phyloP scores from a whole-genome alignment of 1,140 invertebrate species.

The Drosophila simulans region DNA sequence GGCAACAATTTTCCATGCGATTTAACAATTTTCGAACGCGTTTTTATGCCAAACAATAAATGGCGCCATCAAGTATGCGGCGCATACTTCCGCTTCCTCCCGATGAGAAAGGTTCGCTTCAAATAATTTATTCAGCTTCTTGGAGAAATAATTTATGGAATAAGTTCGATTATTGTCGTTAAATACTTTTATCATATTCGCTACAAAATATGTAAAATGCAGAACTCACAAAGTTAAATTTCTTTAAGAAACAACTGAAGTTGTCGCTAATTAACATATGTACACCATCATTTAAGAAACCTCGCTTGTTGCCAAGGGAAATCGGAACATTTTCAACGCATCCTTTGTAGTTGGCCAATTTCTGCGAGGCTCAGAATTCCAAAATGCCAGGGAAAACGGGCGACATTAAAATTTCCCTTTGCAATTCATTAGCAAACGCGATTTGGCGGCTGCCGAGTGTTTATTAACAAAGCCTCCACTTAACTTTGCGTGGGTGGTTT shows the following conservation, averaged over 20 bases:
- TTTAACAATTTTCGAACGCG: conserved; percentile 30
- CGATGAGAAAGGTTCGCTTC: neutral
- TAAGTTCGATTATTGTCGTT: too few relatives aligned
- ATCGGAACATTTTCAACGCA: neutral
- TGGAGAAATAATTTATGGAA: neutral
- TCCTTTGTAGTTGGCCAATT: conserved; percentile 4
- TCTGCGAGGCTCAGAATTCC: neutral
- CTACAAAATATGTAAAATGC: too few relatives aligned
- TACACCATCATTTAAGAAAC: too few relatives aligned
- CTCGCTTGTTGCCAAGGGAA: neutral
- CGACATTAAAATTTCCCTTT: conserved; percentile 15
- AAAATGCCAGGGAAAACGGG: neutral
- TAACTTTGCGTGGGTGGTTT: conserved; percentile 14
- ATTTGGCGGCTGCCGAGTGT: conserved; percentile 12
- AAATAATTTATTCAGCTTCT: neutral
- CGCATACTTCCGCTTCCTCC: neutral
- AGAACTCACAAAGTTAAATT: too few relatives aligned
- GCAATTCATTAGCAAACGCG: conserved; percentile 5
- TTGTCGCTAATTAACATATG: too few relatives aligned
- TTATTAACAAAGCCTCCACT: conserved; percentile 11
- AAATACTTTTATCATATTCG: too few relatives aligned
- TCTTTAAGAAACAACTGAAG: too few relatives aligned
- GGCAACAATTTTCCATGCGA: conserved; percentile 44
- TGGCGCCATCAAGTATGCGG: conserved; percentile 6
- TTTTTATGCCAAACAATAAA: conserved; percentile 25